A percentile compares a stretch with the other conserved stretches of the same genome.
Conservation (phyloP, 2,797 vertebrate species). For the Danio choprae region DNA sequence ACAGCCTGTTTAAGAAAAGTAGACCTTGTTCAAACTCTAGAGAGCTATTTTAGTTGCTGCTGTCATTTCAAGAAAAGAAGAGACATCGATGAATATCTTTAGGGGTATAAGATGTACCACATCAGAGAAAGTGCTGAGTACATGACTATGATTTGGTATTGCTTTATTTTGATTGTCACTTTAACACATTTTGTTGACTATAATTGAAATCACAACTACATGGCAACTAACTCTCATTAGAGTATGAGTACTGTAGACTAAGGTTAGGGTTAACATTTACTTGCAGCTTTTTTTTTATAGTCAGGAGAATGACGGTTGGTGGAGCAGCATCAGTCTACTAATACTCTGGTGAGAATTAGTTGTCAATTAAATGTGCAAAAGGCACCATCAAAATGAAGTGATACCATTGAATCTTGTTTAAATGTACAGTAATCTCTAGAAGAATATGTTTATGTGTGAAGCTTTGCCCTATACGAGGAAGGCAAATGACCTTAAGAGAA, state of each 20-base stretch:
- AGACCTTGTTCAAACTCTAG: neutral
- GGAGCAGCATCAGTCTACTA: too few relatives aligned
- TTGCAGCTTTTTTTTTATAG: too few relatives aligned
- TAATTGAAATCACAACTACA: too few relatives aligned
- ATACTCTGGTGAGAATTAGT: too few relatives aligned
- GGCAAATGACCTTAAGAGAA: slow-evolving; percentile 13
- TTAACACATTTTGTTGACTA: too few relatives aligned
- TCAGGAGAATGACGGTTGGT: too few relatives aligned
- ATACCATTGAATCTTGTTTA: neutral
- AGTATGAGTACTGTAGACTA: too few relatives aligned
- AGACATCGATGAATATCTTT: neutral
- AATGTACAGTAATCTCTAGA: neutral
- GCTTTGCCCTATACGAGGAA: neutral
- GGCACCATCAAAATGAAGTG: too few relatives aligned
- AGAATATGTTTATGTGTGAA: slow-evolving; percentile 1
- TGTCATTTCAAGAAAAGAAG: neutral
- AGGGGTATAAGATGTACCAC: neutral
- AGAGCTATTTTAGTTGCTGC: neutral
- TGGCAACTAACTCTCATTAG: too few relatives aligned
- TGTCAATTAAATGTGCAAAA: too few relatives aligned
- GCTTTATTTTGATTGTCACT: too few relatives aligned
- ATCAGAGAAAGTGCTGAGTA: neutral
- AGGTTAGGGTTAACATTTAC: too few relatives aligned
- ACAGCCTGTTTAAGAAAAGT: neutral
- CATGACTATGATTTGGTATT: neutral